These are phyloP conservation scores for Diorhabda sublineata DNA, from an alignment of 1,140 invertebrate genomes.

Conservation along the genomic window DNA sequence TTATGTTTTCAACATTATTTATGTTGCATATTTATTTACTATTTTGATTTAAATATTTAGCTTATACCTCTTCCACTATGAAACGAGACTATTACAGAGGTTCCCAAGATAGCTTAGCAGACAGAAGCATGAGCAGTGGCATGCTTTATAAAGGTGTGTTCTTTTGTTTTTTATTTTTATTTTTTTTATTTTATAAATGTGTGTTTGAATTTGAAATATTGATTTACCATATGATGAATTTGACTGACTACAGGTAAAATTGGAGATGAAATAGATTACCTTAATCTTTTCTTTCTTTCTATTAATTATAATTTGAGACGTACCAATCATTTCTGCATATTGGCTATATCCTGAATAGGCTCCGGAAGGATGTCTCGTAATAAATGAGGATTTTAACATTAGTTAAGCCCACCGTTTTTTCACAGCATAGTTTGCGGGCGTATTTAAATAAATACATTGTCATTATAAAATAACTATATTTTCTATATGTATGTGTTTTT, in stretches of 20 bases:
- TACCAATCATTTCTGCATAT: background rate
- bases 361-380: too few relatives aligned
- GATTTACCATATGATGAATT: background rate
- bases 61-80: slow-evolving; percentile 53
- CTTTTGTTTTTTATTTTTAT: slow-evolving; percentile 38
- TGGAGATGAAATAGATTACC: slow-evolving; percentile 7
- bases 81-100: slow-evolving; percentile 82
- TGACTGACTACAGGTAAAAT: background rate
- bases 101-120: slow-evolving; percentile 78
- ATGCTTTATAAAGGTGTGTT: slow-evolving; percentile 56
- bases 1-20: background rate
- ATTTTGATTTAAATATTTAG: slow-evolving; percentile 31
- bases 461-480: too few relatives aligned
- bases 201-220: background rate
- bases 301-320: slow-evolving; percentile 10
- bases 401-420: too few relatives aligned
- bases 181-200: slow-evolving; percentile 18
- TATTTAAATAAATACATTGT: too few relatives aligned
- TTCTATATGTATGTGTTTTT: too few relatives aligned
- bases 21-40: background rate
- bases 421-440: too few relatives aligned
- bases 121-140: slow-evolving; percentile 52
- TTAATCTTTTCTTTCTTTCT: slow-evolving; percentile 6
- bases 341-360: too few relatives aligned
- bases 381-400: too few relatives aligned